Conservation (phyloP, 2,888 invertebrate genomes). For the Euphydryas editha region DNA sequence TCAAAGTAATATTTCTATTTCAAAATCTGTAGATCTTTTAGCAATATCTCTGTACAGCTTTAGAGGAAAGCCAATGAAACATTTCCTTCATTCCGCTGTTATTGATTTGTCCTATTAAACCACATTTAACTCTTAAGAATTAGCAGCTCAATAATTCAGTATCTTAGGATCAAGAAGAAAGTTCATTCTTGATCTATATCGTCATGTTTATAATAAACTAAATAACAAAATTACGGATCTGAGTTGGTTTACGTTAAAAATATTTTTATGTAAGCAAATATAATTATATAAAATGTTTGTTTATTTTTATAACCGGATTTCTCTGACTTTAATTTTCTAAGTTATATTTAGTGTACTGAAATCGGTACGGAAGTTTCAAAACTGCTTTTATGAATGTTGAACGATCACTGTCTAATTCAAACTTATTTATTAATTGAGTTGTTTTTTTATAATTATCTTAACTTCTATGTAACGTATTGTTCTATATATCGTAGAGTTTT, state of each 20-base stretch:
- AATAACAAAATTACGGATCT: not conserved
- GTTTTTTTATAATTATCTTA: too few relatives aligned
- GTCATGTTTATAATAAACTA: not conserved
- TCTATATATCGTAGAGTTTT: too few relatives aligned
- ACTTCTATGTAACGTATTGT: too few relatives aligned
- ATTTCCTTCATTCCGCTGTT: not conserved
- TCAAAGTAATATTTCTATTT: too few relatives aligned
- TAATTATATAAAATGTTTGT: slow-evolving; percentile 9
- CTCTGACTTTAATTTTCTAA: not conserved
- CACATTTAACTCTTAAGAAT: not conserved
- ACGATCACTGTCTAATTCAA: too few relatives aligned
- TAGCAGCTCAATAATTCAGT: not conserved
- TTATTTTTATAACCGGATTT: not conserved
- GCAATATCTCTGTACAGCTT: too few relatives aligned
- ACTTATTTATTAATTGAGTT: too few relatives aligned
- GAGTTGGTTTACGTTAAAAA: slow-evolving; percentile 1
- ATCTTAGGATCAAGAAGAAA: not conserved
- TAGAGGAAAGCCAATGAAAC: not conserved
- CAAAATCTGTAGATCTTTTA: too few relatives aligned
- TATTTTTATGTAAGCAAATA: slow-evolving; percentile 7
- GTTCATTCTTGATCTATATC: not conserved
- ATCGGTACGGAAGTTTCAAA: not conserved
- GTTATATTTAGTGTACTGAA: not conserved
- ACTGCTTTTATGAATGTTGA: too few relatives aligned
- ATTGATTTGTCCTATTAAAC: not conserved